These are phyloP conservation scores for Disparrhopalites patrizii DNA, from an alignment of 2,888 invertebrate genomes.

Conservation along the genomic window DNA sequence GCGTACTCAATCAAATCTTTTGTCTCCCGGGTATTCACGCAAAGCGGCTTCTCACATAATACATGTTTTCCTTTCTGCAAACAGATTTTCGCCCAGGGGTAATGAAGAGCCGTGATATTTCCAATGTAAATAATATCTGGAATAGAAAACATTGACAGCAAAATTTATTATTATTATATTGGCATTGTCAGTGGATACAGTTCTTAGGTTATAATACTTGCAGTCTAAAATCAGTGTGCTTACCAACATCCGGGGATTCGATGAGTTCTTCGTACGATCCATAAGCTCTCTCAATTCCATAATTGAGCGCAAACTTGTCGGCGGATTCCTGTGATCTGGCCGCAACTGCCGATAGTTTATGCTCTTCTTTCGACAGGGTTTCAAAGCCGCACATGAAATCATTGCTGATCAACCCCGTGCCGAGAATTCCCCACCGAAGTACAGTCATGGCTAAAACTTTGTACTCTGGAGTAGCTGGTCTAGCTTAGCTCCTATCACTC, in stretches of 20 bases:
- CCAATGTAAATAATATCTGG: constrained; percentile 85
- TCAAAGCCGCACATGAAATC: constrained; percentile 74
- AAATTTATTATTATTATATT: too few species aligned
- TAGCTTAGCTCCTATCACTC: too few species aligned
- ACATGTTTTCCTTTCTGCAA: constrained; percentile 70
- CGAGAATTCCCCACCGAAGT: constrained; percentile 80
- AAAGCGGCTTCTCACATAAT: constrained; percentile 84
- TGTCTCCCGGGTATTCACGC: constrained; percentile 71
- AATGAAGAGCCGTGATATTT: constrained; percentile 70
- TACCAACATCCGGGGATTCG: constrained; percentile 71
- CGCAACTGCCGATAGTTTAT: constrained; percentile 70
- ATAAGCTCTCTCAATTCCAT: constrained; percentile 67
- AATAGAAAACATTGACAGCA: too few species aligned
- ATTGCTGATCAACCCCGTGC: constrained; percentile 78
- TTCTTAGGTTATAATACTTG: too few species aligned
- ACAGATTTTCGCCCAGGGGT: constrained; percentile 65
- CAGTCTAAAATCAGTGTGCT: too few species aligned
- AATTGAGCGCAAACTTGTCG: constrained; percentile 68
- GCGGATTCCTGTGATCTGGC: constrained; percentile 69
- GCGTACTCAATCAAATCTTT: constrained; percentile 61
- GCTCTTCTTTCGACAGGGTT: constrained; percentile 66
- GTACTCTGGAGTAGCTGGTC: too few species aligned
- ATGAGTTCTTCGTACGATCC: constrained; percentile 73
- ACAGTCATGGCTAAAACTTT: constrained; percentile 59
- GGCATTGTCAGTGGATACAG: too few species aligned